A percentile compares a stretch with the other conserved stretches of the same genome.
Evolutionary conservation across 2,113 vertebrate species (phyloP).

Genomic region (Pachypanchax playfairii): DNA sequence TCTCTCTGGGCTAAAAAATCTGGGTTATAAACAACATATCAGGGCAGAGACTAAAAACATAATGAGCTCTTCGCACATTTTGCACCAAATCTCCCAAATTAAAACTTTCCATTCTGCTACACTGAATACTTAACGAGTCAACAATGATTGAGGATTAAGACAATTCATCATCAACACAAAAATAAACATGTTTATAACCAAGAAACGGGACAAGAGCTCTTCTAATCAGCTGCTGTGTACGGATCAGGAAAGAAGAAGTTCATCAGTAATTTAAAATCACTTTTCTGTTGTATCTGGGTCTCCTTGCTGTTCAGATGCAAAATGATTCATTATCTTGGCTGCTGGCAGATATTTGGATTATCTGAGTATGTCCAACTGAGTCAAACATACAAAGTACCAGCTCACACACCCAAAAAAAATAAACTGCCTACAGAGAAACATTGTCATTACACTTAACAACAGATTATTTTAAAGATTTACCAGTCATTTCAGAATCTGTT

Average conservation of each 20-base stretch:
- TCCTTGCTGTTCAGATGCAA: not conserved
- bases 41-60: constrained; percentile 22
- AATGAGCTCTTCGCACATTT: constrained; percentile 47
- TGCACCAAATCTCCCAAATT: constrained; percentile 10
- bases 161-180: constrained; percentile 1
- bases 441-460: not conserved
- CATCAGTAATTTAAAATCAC: constrained; percentile 3
- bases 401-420: not conserved
- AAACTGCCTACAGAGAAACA: not conserved
- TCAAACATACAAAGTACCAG: not conserved
- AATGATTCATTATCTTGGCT: constrained; percentile 2
- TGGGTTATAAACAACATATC: constrained; percentile 46
- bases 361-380: not conserved
- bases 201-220: not conserved
- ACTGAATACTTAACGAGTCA: not conserved
- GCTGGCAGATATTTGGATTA: not conserved
- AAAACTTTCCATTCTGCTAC: constrained; percentile 30
- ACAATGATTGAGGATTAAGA: constrained; percentile 26
- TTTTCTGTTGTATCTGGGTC: not conserved
- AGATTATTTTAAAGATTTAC: too few species aligned
- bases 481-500: too few species aligned
- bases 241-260: not conserved
- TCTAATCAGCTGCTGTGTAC: not conserved
- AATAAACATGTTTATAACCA: not conserved
- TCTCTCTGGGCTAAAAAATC: constrained; percentile 36